Evolutionary conservation across 2,888 invertebrate species (phyloP).

Genomic region (Harmothoe impar): DNA sequence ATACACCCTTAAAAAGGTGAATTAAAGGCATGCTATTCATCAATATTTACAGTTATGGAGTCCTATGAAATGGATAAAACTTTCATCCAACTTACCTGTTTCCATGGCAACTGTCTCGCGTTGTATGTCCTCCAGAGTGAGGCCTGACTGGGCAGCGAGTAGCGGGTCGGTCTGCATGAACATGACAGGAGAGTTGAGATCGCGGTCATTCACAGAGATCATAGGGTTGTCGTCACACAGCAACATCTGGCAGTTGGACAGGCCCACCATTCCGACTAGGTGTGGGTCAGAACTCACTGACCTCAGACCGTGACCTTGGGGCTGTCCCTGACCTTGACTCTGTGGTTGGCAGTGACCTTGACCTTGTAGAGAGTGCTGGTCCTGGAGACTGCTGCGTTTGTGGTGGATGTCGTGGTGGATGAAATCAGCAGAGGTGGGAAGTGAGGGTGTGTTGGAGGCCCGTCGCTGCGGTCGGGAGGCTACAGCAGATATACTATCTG

Average conservation of each 20-base stretch:
- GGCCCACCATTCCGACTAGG: slow-evolving; percentile 65
- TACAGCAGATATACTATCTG: background rate
- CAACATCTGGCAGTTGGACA: slow-evolving; percentile 68
- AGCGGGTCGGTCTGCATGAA: no score
- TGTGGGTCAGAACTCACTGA: slow-evolving; percentile 79
- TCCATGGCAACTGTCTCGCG: no score
- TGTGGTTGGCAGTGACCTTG: slow-evolving; percentile 40
- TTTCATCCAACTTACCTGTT: no score
- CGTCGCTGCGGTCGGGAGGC: background rate
- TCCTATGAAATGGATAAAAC: no score
- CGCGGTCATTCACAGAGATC: no score
- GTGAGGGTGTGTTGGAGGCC: background rate
- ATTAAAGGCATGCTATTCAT: no score
- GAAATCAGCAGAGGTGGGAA: background rate
- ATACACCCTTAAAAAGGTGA: no score
- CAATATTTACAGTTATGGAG: no score
- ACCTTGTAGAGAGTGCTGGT: background rate
- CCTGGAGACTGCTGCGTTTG: background rate
- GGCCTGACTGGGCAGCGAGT: no score
- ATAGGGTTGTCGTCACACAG: slow-evolving; percentile 74
- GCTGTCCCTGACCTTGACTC: slow-evolving; percentile 30
- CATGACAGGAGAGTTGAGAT: no score
- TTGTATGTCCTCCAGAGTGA: no score
- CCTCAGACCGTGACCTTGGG: slow-evolving; percentile 55
- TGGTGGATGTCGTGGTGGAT: background rate